phyloP scores from a whole-genome alignment of 2,797 vertebrate genomes.

The Helostoma temminkii region DNA sequence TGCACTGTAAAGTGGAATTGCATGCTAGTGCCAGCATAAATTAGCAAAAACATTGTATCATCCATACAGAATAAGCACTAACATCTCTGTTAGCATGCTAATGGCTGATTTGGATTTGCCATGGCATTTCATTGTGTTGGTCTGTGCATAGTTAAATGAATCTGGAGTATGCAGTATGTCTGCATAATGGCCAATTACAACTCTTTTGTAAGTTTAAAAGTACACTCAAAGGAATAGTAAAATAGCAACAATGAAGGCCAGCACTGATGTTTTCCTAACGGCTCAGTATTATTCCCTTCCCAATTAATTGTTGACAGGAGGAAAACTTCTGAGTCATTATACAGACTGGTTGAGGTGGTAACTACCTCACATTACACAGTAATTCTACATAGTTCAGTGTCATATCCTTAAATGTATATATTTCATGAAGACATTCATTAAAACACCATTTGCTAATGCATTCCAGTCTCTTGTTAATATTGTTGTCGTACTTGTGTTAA shows the following conservation, averaged over 20 bases:
- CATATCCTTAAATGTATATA: not conserved
- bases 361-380: constrained; percentile 30
- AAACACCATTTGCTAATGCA: not conserved
- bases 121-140: constrained; percentile 63
- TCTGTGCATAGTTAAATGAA: constrained; percentile 62
- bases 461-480: not conserved
- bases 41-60: constrained; percentile 67
- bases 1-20: constrained; percentile 59
- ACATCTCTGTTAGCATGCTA: constrained; percentile 73
- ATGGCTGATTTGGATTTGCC: constrained; percentile 64
- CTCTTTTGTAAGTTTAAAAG: constrained; percentile 68
- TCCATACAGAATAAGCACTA: constrained; percentile 57
- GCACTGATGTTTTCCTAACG: constrained; percentile 44
- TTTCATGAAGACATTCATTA: not conserved
- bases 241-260: constrained; percentile 58
- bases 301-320: constrained; percentile 52
- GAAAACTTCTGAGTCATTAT: constrained; percentile 36
- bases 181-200: constrained; percentile 75
- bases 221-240: constrained; percentile 64
- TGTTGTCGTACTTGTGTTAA: not conserved
- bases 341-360: constrained; percentile 4
- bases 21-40: constrained; percentile 67
- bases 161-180: constrained; percentile 49
- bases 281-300: constrained; percentile 31
- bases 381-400: not conserved